phyloP scores from a whole-genome alignment of 2,113 vertebrate genomes.

The Forbesichthys papilliferus region DNA sequence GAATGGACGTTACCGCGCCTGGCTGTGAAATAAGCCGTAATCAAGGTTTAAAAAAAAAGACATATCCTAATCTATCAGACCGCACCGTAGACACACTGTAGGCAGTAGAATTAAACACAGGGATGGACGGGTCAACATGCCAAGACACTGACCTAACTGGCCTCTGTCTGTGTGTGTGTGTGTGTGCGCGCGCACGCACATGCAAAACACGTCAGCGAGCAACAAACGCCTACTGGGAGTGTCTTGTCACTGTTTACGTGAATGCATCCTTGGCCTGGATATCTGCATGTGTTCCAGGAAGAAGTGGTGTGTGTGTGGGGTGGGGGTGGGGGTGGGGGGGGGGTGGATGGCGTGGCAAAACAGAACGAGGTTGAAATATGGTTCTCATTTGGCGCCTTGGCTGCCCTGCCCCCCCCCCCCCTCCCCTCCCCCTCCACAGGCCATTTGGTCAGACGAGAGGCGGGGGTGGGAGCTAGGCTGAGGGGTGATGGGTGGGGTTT shows the following conservation, averaged over 20 bases:
- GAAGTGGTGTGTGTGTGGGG: not conserved
- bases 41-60: constrained; percentile 22
- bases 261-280: constrained; percentile 33
- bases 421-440: constrained; percentile 44
- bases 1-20: too few species aligned
- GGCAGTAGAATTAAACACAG: constrained; percentile 54
- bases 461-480: constrained; percentile 24
- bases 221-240: not conserved
- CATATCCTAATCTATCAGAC: constrained; percentile 6
- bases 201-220: not conserved
- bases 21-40: not conserved
- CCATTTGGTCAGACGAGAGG: constrained; percentile 59
- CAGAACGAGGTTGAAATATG: constrained; percentile 60
- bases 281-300: constrained; percentile 48
- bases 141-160: constrained; percentile 40
- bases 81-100: not conserved
- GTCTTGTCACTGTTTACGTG: constrained; percentile 17
- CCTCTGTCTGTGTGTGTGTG: constrained; percentile 21
- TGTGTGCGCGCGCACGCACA: not conserved
- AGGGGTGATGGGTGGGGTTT: constrained; percentile 52
- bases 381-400: constrained; percentile 66
- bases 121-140: constrained; percentile 61
- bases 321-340: too few species aligned
- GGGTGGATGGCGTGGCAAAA: not conserved
- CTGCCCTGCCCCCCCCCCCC: constrained; percentile 10